Percentiles rank a stretch among this genome's conserved stretches.
Evolutionary conservation across 2,888 invertebrate genomes (phyloP).

Genomic region (Miltochrista miniata): DNA sequence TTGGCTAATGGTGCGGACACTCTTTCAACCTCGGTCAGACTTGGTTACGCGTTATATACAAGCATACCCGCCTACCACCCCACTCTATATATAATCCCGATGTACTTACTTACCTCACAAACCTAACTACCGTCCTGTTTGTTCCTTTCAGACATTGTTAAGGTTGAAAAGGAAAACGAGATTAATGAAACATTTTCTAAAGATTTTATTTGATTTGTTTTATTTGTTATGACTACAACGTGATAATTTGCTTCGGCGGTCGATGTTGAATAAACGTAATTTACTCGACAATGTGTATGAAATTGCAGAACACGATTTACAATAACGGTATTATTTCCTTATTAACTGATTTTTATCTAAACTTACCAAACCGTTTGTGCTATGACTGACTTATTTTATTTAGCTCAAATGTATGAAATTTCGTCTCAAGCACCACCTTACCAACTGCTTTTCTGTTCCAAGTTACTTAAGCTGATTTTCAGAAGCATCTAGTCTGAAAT

Average conservation of each 20-base stretch:
- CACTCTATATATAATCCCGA: conserved; percentile 39
- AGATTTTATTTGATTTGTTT: conserved; percentile 41
- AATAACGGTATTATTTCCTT: conserved; percentile 20
- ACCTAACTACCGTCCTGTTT: conserved; percentile 47
- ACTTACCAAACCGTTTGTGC: background rate
- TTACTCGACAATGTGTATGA: conserved; percentile 28
- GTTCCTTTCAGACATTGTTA: conserved; percentile 39
- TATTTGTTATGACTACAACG: conserved; percentile 30
- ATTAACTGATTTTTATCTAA: conserved; percentile 10
- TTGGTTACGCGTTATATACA: conserved; percentile 55
- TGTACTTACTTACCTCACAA: conserved; percentile 43
- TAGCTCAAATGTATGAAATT: too few relatives aligned
- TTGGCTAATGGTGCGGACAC: conserved; percentile 75
- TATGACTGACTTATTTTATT: background rate
- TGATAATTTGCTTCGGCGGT: conserved; percentile 32
- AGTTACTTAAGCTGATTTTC: too few relatives aligned
- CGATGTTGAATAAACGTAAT: conserved; percentile 24
- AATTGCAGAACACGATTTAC: conserved; percentile 24
- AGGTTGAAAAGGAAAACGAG: conserved; percentile 46
- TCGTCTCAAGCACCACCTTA: too few relatives aligned
- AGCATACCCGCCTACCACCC: conserved; percentile 45
- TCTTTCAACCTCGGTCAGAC: conserved; percentile 72
- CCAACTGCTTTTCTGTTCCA: too few relatives aligned
- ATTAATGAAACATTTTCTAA: conserved; percentile 43
- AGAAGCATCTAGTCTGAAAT: too few relatives aligned